phyloP scores from a whole-genome alignment of 2,113 vertebrate species.

The Platysteira castanea region DNA sequence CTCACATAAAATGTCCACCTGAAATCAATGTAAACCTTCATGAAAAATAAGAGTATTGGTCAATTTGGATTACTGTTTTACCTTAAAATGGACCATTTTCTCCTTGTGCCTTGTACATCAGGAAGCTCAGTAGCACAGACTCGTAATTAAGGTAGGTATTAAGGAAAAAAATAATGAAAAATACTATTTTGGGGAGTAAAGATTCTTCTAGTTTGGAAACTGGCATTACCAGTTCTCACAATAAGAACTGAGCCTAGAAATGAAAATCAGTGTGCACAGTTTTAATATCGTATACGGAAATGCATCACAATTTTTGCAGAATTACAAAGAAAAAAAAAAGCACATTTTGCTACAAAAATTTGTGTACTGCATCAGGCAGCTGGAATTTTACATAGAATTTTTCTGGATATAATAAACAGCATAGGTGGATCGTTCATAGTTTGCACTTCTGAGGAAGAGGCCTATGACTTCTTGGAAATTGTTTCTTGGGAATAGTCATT shows the following conservation, averaged over 20 bases:
- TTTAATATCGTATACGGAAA: neutral
- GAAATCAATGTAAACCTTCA: neutral
- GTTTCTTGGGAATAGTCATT: neutral
- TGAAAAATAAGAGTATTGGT: neutral
- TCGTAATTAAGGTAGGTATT: neutral
- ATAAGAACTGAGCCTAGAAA: neutral
- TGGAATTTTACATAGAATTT: conserved; percentile 23
- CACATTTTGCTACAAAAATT: neutral
- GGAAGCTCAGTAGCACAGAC: neutral
- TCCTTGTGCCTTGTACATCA: neutral
- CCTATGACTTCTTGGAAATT: neutral
- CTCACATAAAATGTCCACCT: neutral
- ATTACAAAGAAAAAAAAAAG: neutral
- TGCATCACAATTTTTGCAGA: neutral
- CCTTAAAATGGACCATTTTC: neutral
- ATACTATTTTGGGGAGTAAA: neutral
- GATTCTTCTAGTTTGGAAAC: neutral
- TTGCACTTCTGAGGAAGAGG: neutral
- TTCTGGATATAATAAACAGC: conserved; percentile 24
- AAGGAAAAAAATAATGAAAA: neutral
- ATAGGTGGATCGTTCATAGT: neutral
- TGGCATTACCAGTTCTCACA: neutral
- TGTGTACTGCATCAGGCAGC: conserved; percentile 6
- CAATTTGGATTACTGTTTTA: neutral
- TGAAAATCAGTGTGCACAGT: neutral